Evolutionary conservation across 1,140 invertebrate species (phyloP).

Genomic region (Drosophila biarmipes): DNA sequence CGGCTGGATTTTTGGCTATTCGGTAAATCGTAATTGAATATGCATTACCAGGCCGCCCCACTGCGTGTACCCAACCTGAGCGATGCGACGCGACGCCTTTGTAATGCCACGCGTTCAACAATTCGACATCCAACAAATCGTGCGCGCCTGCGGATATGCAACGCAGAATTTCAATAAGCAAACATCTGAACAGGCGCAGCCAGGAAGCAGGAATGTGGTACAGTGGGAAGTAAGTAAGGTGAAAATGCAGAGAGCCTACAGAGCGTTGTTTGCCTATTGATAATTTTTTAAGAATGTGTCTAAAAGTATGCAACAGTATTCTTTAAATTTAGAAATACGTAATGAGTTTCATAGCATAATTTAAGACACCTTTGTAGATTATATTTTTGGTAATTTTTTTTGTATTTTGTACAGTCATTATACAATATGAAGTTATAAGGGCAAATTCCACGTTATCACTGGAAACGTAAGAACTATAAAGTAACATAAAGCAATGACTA

Average conservation of each 20-base stretch:
- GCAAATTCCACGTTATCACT: too few species aligned
- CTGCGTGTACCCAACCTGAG: constrained; percentile 48
- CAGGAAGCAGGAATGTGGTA: constrained; percentile 4
- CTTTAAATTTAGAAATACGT: too few species aligned
- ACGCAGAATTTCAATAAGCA: constrained; percentile 81
- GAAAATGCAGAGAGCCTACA: neutral
- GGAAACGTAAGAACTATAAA: neutral
- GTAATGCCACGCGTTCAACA: constrained; percentile 51
- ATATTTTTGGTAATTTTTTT: neutral
- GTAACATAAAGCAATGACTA: neutral
- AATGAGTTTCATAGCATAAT: too few species aligned
- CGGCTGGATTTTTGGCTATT: constrained; percentile 29
- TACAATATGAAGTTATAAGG: neutral
- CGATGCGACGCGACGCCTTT: constrained; percentile 7
- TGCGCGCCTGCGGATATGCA: constrained; percentile 81
- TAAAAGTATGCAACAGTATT: too few species aligned
- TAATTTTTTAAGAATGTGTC: too few species aligned
- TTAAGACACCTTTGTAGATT: neutral
- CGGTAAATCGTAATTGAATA: constrained; percentile 62
- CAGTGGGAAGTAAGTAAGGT: neutral
- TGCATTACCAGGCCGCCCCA: constrained; percentile 69
- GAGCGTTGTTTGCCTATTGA: too few species aligned
- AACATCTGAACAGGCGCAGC: constrained; percentile 44
- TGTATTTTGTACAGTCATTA: neutral
- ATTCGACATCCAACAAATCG: constrained; percentile 76